Base-by-base conservation (phyloP, 2,888 invertebrate species). In the Schizaphis graminum region DNA sequence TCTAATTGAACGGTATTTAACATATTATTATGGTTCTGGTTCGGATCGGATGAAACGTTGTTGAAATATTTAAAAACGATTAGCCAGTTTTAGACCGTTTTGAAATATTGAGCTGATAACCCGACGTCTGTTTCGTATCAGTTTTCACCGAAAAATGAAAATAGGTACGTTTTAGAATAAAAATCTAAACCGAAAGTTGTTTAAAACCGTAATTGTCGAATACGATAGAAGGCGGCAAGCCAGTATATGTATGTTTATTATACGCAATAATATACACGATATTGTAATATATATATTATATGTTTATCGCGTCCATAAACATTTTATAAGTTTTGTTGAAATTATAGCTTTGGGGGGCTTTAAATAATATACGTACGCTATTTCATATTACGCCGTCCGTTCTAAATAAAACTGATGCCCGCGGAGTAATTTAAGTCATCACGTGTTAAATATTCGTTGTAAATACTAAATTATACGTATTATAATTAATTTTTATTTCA, bases 11-110 rank as follows among this genome's bases (percentile, higher is more conserved):
- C 77, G 4, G 77, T 77, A 77, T 41, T 77, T 77, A 77, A 35
- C 77, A 77, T 77, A 77, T 77, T 77, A 77, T 77, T 77, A 67
- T 67, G 67, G 67, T 67, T 67, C 35, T 77, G 77, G 77, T 77
- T 77, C 35, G 35, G 35, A 35, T 35, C 77, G 35, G 35, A 21
- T 77, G 8, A 35, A 35, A 77, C 35, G 77, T 35, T 77, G 77
- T 77, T 77, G 77, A 77, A 77, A 77, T 77, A 77, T 35, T 35
- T 77, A 77, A 77, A 77, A 77, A 35, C 35, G 67, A 67, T 67
- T 35, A n/a, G 16, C 67, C 77, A 35, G 21, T 77, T 77, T 21
- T 77, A 35, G 35, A 35, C 77, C 16, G 35, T 77, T 35, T 77
- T 77, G 77, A 77, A 77, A 77, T 44, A 44, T 35, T 35, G 35